A percentile compares a stretch with the other conserved stretches of the same genome.
Conservation (phyloP, 2,888 invertebrate genomes). For the Mythimna lalbum region DNA sequence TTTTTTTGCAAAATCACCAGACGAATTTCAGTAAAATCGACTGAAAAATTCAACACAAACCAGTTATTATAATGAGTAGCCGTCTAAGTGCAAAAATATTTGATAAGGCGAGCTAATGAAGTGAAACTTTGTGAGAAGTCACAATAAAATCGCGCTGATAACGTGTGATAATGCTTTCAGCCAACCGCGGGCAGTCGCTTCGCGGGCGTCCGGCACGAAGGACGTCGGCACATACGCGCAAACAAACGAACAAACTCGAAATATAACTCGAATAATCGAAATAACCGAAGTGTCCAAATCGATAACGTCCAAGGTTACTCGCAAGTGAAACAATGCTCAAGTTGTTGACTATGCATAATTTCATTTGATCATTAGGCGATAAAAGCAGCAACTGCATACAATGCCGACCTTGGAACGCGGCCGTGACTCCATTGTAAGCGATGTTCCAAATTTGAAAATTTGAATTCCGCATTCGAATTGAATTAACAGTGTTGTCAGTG, state of each 20-base stretch:
- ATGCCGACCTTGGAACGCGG: conserved; percentile 79
- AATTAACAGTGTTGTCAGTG: conserved; percentile 44
- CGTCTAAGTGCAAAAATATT: conserved; percentile 49
- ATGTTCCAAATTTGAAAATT: conserved; percentile 82
- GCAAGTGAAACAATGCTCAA: conserved; percentile 70
- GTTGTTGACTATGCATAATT: conserved; percentile 81
- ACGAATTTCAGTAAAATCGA: conserved; percentile 10
- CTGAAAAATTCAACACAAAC: conserved; percentile 36
- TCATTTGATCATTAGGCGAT: conserved; percentile 79
- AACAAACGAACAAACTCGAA: conserved; percentile 79
- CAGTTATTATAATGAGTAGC: conserved; percentile 54
- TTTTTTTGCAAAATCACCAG: conserved; percentile 11
- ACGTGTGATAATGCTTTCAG: conserved; percentile 66
- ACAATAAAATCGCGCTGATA: conserved; percentile 77
- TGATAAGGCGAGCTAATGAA: conserved; percentile 68
- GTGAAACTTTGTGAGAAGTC: conserved; percentile 67
- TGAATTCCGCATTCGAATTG: conserved; percentile 74
- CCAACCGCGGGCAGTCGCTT: conserved; percentile 79
- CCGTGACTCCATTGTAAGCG: conserved; percentile 75
- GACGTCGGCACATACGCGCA: conserved; percentile 79
- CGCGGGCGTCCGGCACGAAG: conserved; percentile 79
- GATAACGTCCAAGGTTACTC: conserved; percentile 66
- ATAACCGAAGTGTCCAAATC: conserved; percentile 60
- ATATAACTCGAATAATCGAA: conserved; percentile 69
- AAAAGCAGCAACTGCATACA: conserved; percentile 77